A percentile compares a stretch with the other conserved stretches of the same genome.
Conservation (phyloP, 2,888 invertebrate species). For the Dexiosoma caninum region DNA sequence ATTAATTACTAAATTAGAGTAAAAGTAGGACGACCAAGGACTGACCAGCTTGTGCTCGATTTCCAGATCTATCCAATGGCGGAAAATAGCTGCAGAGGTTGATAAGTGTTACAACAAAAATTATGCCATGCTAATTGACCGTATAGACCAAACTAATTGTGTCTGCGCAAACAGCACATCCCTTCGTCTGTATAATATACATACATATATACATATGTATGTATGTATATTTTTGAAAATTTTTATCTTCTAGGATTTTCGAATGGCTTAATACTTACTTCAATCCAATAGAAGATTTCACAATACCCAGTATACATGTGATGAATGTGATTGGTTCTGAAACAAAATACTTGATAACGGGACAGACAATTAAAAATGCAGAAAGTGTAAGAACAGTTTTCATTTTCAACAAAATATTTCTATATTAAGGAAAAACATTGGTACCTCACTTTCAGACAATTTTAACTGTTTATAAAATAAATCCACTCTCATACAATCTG, state of each 20-base stretch:
- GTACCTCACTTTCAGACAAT: conserved; percentile 65
- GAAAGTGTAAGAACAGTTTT: conserved; percentile 65
- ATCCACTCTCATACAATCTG: conserved; percentile 64
- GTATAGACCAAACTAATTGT: too few species aligned
- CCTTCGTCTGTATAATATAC: too few species aligned
- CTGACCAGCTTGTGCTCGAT: too few species aligned
- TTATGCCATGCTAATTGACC: too few species aligned
- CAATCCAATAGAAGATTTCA: conserved; percentile 70
- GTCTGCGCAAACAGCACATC: too few species aligned
- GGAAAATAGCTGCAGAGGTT: too few species aligned
- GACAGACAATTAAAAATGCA: conserved; percentile 67
- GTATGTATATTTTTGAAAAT: background rate
- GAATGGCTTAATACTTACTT: conserved; percentile 74
- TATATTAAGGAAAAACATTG: background rate
- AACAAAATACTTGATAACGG: conserved; percentile 69
- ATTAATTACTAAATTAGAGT: too few species aligned
- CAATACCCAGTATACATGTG: conserved; percentile 67
- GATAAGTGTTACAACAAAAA: too few species aligned
- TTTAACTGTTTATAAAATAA: conserved; percentile 69
- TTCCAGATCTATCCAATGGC: too few species aligned
- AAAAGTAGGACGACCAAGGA: too few species aligned
- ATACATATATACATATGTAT: too few species aligned
- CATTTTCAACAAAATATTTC: background rate
- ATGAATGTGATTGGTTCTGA: conserved; percentile 68
- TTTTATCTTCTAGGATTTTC: conserved; percentile 67